Evolutionary conservation across 2,797 vertebrate species (phyloP), one percentile per base, ranked within the genome.

Genomic region (Gymnoscopelus microlampas): DNA sequence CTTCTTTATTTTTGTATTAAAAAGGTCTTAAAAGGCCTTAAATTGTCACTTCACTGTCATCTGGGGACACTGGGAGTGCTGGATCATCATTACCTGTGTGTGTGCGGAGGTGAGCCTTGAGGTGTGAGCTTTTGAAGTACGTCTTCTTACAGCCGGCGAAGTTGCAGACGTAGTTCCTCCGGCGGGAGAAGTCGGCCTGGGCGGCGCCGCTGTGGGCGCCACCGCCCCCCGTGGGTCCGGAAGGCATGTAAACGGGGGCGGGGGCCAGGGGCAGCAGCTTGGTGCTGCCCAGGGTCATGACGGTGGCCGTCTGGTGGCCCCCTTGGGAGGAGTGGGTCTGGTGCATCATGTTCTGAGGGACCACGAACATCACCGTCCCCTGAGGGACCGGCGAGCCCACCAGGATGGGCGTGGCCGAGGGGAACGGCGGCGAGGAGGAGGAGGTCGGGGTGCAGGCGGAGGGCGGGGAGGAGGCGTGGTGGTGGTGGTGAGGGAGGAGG

Each of bases 61-160:
- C 26, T 29, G 19, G 19, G 19, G 19, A 19, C 19, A n/a, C n/a
- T n/a, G n/a, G n/a, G n/a, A n/a, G n/a, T n/a, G 6, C 8, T 9
- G n/a, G 10, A 23, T 6, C 14, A 47, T 5, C 12, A 62, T 1
- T 81, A 98, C 98, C 98, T 79, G 98, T 99, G 89, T 99, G 98
- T 1, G 97, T 99, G 78, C 98, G 95, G 65, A 98, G 95, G 79
- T 99, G 98, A 56, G 97, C 98, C 90, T 98, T 99, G 73, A 99
- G 95, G 82, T 99, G 98, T 0, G 98, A 99, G 57, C 98, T 99
- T 91, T 99, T 99, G 90, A 99, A 99, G 85, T 99, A 99, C 0
- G 98, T 99, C 89, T 99, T 99, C 86, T 95, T 95, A 90, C 98
- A 99, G 60, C 96, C 96, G 0, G 95, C 92, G 66, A 97, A 98